These are phyloP conservation scores for Tetragonisca angustula DNA, from an alignment of 2,888 invertebrate species.

Conservation along the genomic window DNA sequence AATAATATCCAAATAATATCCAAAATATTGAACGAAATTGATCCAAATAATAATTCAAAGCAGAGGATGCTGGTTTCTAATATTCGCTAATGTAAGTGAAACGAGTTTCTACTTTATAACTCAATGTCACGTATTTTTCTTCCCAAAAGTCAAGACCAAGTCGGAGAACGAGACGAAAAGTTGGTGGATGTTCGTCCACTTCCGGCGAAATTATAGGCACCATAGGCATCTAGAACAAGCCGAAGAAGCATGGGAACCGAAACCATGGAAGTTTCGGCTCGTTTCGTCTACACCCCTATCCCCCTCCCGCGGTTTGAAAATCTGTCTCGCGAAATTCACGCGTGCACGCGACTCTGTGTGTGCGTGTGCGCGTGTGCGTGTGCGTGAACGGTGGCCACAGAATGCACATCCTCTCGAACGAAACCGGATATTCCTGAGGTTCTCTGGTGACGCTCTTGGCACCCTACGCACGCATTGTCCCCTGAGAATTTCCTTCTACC, in stretches of 20 bases:
- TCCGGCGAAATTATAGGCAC: conserved; percentile 56
- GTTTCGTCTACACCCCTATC: neutral
- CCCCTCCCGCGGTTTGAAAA: neutral
- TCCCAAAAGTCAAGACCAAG: neutral
- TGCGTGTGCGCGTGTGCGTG: neutral
- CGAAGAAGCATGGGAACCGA: conserved; percentile 71
- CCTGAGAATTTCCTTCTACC: conserved; percentile 62
- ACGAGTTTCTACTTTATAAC: too few relatives aligned
- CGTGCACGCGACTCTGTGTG: neutral
- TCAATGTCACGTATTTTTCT: neutral
- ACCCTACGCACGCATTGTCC: conserved; percentile 65
- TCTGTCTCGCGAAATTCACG: conserved; percentile 63
- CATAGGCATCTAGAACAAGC: conserved; percentile 8
- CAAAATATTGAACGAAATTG: too few relatives aligned
- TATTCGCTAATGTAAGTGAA: too few relatives aligned
- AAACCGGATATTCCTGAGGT: conserved; percentile 80
- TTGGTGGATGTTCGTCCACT: neutral
- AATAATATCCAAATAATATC: too few relatives aligned
- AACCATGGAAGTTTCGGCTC: conserved; percentile 69
- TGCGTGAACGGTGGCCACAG: conserved; percentile 66
- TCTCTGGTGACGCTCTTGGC: conserved; percentile 52
- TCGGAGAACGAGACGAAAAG: neutral
- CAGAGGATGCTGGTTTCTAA: too few relatives aligned
- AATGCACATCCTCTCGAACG: conserved; percentile 74
- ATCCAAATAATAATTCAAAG: too few relatives aligned